A percentile compares a stretch with the other conserved stretches of the same genome.
Evolutionary conservation across 1,140 invertebrate species (phyloP).

Genomic region (Teleogryllus occipitalis): DNA sequence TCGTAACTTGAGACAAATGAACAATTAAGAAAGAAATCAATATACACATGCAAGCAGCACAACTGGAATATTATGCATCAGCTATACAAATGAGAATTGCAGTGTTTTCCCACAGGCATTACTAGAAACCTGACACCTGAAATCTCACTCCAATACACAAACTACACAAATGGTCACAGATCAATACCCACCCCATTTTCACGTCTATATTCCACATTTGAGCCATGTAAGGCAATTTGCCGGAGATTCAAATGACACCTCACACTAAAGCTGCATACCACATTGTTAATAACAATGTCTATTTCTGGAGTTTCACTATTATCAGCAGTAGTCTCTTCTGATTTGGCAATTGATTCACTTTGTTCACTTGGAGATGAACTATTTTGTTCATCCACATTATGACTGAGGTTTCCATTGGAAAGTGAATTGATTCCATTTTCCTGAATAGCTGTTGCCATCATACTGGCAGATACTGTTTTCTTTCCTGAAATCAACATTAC

Average conservation of each 20-base stretch:
- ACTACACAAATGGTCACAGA: neutral
- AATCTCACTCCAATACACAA: neutral
- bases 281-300: conserved; percentile 96
- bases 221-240: conserved; percentile 84
- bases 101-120: too few relatives aligned
- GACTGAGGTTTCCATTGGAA: conserved; percentile 44
- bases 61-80: too few relatives aligned
- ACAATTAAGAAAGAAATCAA: too few relatives aligned
- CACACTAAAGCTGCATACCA: conserved; percentile 96
- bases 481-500: too few relatives aligned
- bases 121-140: neutral
- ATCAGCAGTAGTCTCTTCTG: conserved; percentile 38
- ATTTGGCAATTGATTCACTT: conserved; percentile 35
- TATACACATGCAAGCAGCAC: too few relatives aligned
- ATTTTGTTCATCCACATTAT: conserved; percentile 40
- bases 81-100: too few relatives aligned
- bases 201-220: conserved; percentile 90
- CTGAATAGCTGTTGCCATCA: conserved; percentile 63
- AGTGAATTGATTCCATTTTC: conserved; percentile 61
- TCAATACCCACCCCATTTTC: conserved; percentile 71
- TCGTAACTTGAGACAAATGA: too few relatives aligned
- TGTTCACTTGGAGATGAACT: conserved; percentile 28
- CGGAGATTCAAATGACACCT: conserved; percentile 94
- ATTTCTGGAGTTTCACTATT: conserved; percentile 51
- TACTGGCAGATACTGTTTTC: conserved; percentile 21